These are phyloP conservation scores for Pteronotus mesoamericanus DNA, from an alignment of 2,797 vertebrate genomes.

Conservation along the genomic window DNA sequence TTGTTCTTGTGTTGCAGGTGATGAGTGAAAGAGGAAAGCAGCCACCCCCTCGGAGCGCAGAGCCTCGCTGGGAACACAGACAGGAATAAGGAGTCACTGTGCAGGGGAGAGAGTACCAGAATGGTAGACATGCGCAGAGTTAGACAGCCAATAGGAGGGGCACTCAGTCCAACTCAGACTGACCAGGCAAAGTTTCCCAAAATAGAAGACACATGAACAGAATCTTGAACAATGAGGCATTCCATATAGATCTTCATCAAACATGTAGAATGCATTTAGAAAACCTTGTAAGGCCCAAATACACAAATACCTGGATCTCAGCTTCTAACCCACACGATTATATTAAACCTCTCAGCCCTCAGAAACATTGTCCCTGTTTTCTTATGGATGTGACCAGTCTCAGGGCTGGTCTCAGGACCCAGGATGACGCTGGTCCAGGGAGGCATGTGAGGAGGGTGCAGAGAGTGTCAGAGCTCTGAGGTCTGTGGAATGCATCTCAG, in stretches of 20 bases:
- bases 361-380: not conserved
- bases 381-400: no score
- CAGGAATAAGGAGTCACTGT: not conserved
- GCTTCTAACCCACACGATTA: not conserved
- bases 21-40: not conserved
- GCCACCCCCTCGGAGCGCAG: not conserved
- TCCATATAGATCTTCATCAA: not conserved
- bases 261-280: not conserved
- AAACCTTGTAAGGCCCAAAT: not conserved
- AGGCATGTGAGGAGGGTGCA: not conserved
- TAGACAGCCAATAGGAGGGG: not conserved
- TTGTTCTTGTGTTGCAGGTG: not conserved
- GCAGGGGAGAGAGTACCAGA: no score
- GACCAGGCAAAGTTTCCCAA: not conserved
- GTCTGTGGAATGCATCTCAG: not conserved
- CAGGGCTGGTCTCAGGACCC: not conserved
- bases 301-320: not conserved
- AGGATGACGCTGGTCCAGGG: not conserved
- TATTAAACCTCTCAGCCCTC: not conserved
- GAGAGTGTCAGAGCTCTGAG: not conserved
- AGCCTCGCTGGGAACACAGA: not conserved
- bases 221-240: not conserved
- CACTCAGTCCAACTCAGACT: not conserved
- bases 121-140: no score
- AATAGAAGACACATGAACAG: not conserved